Conservation (phyloP, 2,888 invertebrate genomes). For the Smittia sp. region DNA sequence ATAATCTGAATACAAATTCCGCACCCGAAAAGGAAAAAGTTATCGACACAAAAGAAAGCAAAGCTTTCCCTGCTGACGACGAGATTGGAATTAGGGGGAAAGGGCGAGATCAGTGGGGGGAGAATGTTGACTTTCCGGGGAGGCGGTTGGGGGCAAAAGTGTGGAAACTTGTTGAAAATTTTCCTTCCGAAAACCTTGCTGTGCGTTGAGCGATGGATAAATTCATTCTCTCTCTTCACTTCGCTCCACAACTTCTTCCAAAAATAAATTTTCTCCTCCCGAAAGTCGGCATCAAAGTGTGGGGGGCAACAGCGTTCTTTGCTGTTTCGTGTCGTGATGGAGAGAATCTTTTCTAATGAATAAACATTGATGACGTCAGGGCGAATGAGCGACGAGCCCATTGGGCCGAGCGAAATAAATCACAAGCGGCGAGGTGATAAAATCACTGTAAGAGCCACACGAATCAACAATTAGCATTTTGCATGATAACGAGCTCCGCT, state of each 20-base stretch:
- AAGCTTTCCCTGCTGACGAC: neutral
- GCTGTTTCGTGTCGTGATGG: neutral
- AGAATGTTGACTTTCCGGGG: neutral
- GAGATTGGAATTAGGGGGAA: neutral
- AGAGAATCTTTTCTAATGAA: neutral
- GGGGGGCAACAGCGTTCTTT: neutral
- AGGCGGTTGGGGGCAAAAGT: neutral
- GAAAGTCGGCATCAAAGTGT: constrained; percentile 6
- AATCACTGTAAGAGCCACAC: constrained; percentile 16
- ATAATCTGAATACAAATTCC: neutral
- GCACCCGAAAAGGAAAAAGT: neutral
- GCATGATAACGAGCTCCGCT: constrained; percentile 8
- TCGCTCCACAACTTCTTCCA: neutral
- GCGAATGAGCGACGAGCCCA: constrained; percentile 8
- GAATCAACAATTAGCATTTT: constrained; percentile 27
- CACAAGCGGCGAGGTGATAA: constrained; percentile 10
- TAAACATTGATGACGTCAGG: constrained; percentile 14
- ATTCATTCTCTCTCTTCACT: neutral
- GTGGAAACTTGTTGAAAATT: constrained; percentile 21
- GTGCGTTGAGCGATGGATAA: neutral
- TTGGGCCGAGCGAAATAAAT: neutral
- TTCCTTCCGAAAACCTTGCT: neutral
- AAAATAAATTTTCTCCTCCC: neutral
- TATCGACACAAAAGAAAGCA: neutral
- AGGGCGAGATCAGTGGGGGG: neutral